Evolutionary conservation across 1,140 invertebrate species (phyloP), one percentile per base, ranked within the genome.

Genomic region (Drosophila sp.): DNA sequence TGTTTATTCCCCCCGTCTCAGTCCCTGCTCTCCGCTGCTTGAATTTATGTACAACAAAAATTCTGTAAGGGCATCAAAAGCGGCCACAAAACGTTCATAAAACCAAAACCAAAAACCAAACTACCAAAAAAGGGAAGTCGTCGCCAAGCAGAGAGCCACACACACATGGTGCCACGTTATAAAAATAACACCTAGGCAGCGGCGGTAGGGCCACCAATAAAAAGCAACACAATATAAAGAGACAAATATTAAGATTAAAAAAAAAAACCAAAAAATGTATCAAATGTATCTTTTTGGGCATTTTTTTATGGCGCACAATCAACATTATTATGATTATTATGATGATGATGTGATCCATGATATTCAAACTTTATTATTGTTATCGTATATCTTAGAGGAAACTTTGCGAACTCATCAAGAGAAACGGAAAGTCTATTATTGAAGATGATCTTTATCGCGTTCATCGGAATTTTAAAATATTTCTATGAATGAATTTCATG

Each of bases 21-120:
- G 67, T 70, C 57, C 30, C 54, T 60, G 10, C 4, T 30, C 30
- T 4, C 4, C 30, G 30, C 35, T 62, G 47, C 67, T 78, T 75
- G 71, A 86, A 76, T 87, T 86, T 82, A 79, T 86, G 79, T 81
- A 56, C 44, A 50, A 50, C 44, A 50, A 50, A 50, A 85, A 72
- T 81, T 81, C 65, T 72, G 65, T 35, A 81, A 75, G 68, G 81
- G 80, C 76, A 72, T 70, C 66, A 72, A 70, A 64, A 76, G 55
- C 40, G 58, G 73, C 73, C 67, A 40, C 70, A 67, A 47, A 54
- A 67, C 62, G 69, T 29, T 62, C 50, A 66, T 55, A 67, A 62
- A 60, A 71, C 33, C 61, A 44, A 27, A 50, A 62, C 27, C 44
- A 72, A 74, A 47, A 25, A 38, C 17, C 60, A 66, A 81, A 79